Base-by-base conservation (phyloP, 2,888 invertebrate species). In the Cheiracanthium punctorium region DNA sequence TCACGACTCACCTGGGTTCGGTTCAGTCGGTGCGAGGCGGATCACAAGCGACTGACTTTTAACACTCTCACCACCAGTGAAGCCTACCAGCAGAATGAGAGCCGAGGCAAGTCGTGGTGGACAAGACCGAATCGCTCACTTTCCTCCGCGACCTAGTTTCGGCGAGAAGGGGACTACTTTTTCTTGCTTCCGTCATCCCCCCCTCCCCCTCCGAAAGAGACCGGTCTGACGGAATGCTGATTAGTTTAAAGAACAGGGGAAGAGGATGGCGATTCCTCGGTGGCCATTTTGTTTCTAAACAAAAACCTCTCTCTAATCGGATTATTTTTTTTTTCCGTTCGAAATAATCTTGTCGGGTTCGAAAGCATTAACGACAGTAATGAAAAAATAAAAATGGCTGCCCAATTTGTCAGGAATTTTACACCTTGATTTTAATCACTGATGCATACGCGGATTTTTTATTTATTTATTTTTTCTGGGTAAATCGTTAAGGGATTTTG, bases 141-240 rank as follows among this genome's bases (percentile, higher is more conserved):
- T 75, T 74, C 79, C 84, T 74, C 77, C 77, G 67, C 73, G 77
- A 73, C 77, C 77, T 73, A 79, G 48, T 85, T 84, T 84, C 77
- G 70, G 37, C 33, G n/a, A n/a, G n/a, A n/a, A n/a, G n/a, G 72
- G 84, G 74, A 79, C 79, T 73, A 79, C 74, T 79, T 80, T 80
- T 64, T 84, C 74, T 79, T 80, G 73, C 73, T 84, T 79, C 73
- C 72, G 72, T 71, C 70, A 20, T 37, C 52, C 69, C 69, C 75
- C 29, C 33, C 37, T 32, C 67, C 28, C 37, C 30, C 76, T 24
- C 33, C 4, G 48, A n/a, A n/a, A n/a, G n/a, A n/a, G 76, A 76
- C 80, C 84, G 69, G 79, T 74, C 79, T 64, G 37, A 58, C 73
- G 84, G 73, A 77, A 85, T 79, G 79, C 69, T 73, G 29, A n/a